phyloP scores from a whole-genome alignment of 2,797 vertebrate genomes.

The Tenualosa thibaudeaui region DNA sequence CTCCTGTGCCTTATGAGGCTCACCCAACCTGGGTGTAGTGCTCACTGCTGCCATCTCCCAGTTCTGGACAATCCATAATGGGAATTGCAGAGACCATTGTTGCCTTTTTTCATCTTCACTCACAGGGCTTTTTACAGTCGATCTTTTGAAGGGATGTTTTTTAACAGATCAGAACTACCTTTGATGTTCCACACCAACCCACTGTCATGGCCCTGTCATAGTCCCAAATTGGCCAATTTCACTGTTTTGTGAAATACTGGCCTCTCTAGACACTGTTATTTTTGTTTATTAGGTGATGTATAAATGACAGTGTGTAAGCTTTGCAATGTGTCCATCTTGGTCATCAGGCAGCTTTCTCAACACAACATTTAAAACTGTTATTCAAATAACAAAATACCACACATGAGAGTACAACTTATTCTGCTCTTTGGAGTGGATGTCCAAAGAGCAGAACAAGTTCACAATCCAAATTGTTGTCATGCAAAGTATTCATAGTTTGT shows the following conservation, averaged over 20 bases:
- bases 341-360: background rate
- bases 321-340: background rate
- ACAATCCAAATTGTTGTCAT: background rate
- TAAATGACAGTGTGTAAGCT: background rate
- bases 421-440: background rate
- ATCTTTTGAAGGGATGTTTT: conserved; percentile 29
- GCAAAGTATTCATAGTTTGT: background rate
- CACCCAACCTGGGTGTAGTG: conserved; percentile 7
- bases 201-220: background rate
- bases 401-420: background rate
- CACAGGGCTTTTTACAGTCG: conserved; percentile 28
- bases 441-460: background rate
- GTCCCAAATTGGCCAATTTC: conserved; percentile 3
- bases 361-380: background rate
- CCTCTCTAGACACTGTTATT: background rate
- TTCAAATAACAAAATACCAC: background rate
- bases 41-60: background rate
- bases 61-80: background rate
- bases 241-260: background rate
- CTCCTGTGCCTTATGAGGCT: background rate
- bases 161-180: conserved; percentile 37
- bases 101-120: conserved; percentile 21
- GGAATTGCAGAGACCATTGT: conserved; percentile 2
- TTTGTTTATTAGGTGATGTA: background rate
- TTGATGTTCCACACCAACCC: conserved; percentile 36